Percentiles rank a stretch among this genome's conserved stretches.
Conservation (phyloP, 2,888 invertebrate species). For the Mayetiola destructor region DNA sequence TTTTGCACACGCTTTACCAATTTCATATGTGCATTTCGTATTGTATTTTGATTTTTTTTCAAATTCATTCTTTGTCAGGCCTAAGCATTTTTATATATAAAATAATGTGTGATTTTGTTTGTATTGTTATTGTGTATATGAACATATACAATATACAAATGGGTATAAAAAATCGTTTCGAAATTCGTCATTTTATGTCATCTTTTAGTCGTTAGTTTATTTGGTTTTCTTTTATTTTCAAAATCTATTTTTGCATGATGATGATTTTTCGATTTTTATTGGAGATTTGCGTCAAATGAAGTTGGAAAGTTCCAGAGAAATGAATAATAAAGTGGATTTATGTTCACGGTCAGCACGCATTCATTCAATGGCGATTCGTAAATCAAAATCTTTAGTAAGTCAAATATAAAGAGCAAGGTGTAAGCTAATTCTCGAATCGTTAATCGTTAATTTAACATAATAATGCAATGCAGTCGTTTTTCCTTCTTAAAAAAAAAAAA, state of each 20-base stretch:
- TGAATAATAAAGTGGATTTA: too few relatives aligned
- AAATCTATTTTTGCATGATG: neutral
- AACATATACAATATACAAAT: too few relatives aligned
- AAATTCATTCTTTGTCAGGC: neutral
- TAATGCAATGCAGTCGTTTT: too few relatives aligned
- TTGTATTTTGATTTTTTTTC: neutral
- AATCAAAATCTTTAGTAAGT: too few relatives aligned
- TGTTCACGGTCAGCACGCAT: too few relatives aligned
- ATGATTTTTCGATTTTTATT: neutral
- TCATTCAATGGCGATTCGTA: too few relatives aligned
- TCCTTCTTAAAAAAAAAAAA: too few relatives aligned
- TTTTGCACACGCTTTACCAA: neutral
- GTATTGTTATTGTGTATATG: conserved; percentile 1
- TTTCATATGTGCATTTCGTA: neutral
- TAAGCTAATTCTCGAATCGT: too few relatives aligned
- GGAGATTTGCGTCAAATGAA: neutral
- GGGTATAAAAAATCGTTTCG: conserved; percentile 11
- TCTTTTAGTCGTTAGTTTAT: neutral
- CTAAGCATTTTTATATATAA: neutral
- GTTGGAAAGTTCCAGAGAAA: too few relatives aligned
- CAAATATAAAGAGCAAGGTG: too few relatives aligned
- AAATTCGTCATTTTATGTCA: neutral
- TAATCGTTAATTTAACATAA: too few relatives aligned
- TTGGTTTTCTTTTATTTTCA: neutral
- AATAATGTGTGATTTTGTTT: conserved; percentile 5